Conservation (phyloP, 1,140 invertebrate genomes). For the Phthorimaea operculella region DNA sequence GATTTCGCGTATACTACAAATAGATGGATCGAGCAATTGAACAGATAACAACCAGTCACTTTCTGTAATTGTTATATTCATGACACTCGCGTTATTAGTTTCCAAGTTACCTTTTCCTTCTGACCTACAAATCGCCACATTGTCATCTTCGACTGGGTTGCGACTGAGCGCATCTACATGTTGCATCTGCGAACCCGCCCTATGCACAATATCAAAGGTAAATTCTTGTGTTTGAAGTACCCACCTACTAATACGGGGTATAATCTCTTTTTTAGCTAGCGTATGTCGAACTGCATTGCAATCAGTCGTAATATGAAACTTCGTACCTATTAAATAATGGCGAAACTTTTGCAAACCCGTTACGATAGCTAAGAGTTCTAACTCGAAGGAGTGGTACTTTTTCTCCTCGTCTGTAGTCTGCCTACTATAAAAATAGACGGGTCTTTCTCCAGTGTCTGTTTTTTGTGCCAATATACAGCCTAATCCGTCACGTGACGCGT, state of each 20-base stretch:
- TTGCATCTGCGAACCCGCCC: slow-evolving; percentile 20
- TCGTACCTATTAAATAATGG: slow-evolving; percentile 14
- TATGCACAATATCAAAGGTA: slow-evolving; percentile 17
- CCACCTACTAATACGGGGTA: slow-evolving; percentile 19
- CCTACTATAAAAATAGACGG: slow-evolving; percentile 7
- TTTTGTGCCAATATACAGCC: not conserved
- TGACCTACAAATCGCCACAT: no score
- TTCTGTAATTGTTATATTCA: slow-evolving; percentile 13
- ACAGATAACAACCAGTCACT: slow-evolving; percentile 21
- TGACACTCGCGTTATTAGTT: not conserved
- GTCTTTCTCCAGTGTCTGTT: slow-evolving; percentile 6
- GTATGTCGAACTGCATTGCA: slow-evolving; percentile 19
- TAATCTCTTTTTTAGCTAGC: slow-evolving; percentile 17
- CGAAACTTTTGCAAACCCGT: slow-evolving; percentile 18
- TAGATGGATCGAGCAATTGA: slow-evolving; percentile 10
- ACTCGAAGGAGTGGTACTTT: slow-evolving; percentile 9
- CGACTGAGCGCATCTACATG: slow-evolving; percentile 41
- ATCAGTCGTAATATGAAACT: slow-evolving; percentile 16
- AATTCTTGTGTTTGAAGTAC: slow-evolving; percentile 18
- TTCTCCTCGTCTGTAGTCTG: slow-evolving; percentile 11
- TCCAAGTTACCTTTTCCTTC: not conserved
- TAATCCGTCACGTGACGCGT: not conserved
- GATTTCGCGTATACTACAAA: slow-evolving; percentile 12
- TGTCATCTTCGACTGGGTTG: slow-evolving; percentile 10
- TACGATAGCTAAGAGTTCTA: slow-evolving; percentile 24